A percentile compares a stretch with the other conserved stretches of the same genome.
phyloP scores from a whole-genome alignment of 2,797 vertebrate species.

The Propithecus perrieri region DNA sequence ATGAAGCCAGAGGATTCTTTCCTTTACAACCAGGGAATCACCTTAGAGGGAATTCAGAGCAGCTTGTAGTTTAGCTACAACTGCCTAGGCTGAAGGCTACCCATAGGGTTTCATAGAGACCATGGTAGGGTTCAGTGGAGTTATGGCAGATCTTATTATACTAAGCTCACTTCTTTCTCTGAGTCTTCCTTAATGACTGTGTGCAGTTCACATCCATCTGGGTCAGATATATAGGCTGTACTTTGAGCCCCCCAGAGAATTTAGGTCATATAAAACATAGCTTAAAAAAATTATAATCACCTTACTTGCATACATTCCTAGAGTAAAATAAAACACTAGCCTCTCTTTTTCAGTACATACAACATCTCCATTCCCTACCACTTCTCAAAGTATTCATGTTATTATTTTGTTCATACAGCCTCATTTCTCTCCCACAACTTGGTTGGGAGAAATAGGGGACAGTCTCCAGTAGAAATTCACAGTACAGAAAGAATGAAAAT shows the following conservation, averaged over 20 bases:
- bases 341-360: background rate
- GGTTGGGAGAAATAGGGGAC: background rate
- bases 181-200: background rate
- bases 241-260: background rate
- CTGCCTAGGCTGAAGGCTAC: background rate
- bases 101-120: rapidly evolving
- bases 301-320: background rate
- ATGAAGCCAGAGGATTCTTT: background rate
- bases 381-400: background rate
- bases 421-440: background rate
- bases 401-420: background rate
- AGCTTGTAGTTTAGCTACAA: background rate
- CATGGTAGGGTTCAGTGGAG: background rate
- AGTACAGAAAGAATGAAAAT: background rate
- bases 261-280: background rate
- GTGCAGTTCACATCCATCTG: background rate
- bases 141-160: background rate
- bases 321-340: background rate
- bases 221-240: background rate
- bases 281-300: background rate
- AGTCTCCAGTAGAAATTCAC: background rate
- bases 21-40: background rate
- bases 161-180: background rate
- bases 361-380: background rate
- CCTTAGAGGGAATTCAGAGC: background rate